These are phyloP conservation scores for Pristionchus entomophagus DNA, from an alignment of 2,888 invertebrate species.

Conservation along the genomic window DNA sequence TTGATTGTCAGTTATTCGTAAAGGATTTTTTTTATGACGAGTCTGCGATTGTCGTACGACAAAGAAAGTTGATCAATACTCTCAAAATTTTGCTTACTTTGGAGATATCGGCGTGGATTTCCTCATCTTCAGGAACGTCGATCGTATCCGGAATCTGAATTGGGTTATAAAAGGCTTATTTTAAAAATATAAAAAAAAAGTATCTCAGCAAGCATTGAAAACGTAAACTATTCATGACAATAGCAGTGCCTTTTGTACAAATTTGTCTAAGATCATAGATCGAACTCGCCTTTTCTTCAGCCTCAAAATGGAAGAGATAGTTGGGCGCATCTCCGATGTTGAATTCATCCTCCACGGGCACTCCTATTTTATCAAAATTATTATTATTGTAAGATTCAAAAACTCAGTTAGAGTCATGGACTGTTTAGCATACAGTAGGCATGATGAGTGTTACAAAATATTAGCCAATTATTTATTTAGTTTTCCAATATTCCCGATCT, in stretches of 20 bases:
- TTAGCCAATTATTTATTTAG: not conserved
- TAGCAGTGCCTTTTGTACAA: too few relatives aligned
- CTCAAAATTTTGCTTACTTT: not conserved
- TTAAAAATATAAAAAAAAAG: not conserved
- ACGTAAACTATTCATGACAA: not conserved
- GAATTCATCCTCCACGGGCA: not conserved
- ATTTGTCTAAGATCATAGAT: too few relatives aligned
- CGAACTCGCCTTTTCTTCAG: not conserved
- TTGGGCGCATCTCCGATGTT: not conserved
- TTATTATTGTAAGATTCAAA: too few relatives aligned
- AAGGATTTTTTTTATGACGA: too few relatives aligned
- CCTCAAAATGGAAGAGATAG: not conserved
- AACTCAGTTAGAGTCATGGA: too few relatives aligned
- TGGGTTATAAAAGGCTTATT: not conserved
- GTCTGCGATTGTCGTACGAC: too few relatives aligned
- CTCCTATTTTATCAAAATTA: too few relatives aligned
- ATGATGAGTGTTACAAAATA: too few relatives aligned
- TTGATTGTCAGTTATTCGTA: too few relatives aligned
- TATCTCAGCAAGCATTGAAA: not conserved
- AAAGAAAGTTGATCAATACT: too few relatives aligned
- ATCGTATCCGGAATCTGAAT: conserved; percentile 29
- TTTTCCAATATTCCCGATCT: not conserved
- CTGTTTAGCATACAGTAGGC: too few relatives aligned
- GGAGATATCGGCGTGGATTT: conserved; percentile 37
- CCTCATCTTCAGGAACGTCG: conserved; percentile 2